A percentile compares a stretch with the other conserved stretches of the same genome.
These are phyloP conservation scores for Pseudois nayaur DNA, from an alignment of 2,113 vertebrate genomes.

Conservation along the genomic window DNA sequence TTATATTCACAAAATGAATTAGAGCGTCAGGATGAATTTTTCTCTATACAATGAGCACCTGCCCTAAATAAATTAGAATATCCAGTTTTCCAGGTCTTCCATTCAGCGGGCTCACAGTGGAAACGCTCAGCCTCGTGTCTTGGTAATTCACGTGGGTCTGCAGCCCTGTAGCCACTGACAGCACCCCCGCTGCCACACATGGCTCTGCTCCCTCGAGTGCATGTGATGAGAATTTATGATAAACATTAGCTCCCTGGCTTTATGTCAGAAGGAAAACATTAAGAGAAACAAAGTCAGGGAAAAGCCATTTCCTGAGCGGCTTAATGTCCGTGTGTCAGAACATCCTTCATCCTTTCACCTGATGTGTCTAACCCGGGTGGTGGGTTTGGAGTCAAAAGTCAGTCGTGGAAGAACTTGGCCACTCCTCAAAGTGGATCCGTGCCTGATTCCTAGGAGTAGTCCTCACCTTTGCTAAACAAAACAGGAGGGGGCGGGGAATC, in stretches of 20 bases:
- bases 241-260: neutral
- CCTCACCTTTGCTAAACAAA: neutral
- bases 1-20: constrained; percentile 26
- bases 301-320: neutral
- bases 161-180: neutral
- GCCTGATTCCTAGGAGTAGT: neutral
- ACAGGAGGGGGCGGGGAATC: neutral
- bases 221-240: neutral
- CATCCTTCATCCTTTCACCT: neutral
- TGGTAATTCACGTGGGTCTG: neutral
- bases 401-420: neutral
- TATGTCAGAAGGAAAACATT: neutral
- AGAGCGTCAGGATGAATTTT: neutral
- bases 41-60: neutral
- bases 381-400: neutral
- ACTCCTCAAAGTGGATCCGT: neutral
- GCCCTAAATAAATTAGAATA: neutral
- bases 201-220: neutral
- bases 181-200: neutral
- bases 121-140: neutral
- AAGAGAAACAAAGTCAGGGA: neutral
- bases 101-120: neutral
- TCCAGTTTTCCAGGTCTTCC: neutral
- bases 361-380: neutral
- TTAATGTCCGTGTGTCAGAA: neutral